These are phyloP conservation scores for Nerophis ophidion DNA, from an alignment of 2,113 vertebrate genomes.

Conservation along the genomic window DNA sequence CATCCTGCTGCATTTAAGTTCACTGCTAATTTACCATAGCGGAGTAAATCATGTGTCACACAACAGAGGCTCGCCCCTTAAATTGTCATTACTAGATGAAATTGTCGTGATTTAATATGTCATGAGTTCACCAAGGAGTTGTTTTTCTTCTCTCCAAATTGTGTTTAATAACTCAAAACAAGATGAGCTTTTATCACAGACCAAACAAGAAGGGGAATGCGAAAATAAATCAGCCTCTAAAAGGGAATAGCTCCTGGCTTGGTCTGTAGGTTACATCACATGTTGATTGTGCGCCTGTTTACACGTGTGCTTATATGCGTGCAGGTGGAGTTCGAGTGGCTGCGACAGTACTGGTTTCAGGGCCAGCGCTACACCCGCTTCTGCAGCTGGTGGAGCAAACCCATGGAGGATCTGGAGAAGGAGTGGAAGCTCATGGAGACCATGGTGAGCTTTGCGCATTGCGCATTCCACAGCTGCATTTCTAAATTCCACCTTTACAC, in stretches of 20 bases:
- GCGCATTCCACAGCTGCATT: background rate
- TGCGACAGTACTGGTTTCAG: conserved; percentile 97
- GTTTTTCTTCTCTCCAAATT: background rate
- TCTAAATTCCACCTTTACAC: background rate
- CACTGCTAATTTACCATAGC: background rate
- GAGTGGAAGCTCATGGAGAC: conserved; percentile 90
- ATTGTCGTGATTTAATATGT: background rate
- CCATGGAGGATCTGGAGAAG: conserved; percentile 84
- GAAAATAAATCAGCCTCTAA: too few species aligned
- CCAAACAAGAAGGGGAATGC: too few species aligned
- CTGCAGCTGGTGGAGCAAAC: conserved; percentile 89
- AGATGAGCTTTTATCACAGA: background rate
- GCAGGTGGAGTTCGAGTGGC: conserved; percentile 95
- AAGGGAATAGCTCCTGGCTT: too few species aligned
- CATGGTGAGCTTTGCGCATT: conserved; percentile 75
- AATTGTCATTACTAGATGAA: background rate
- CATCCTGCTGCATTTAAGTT: background rate
- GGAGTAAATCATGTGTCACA: conserved; percentile 1
- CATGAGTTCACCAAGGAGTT: background rate
- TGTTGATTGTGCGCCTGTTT: background rate
- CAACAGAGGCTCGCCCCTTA: background rate
- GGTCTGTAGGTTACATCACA: too few species aligned
- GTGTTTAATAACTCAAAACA: background rate
- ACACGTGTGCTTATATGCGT: conserved; percentile 9
- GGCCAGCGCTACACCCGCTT: conserved; percentile 83